These are phyloP conservation scores for Pseudopodoces humilis DNA, from an alignment of 2,113 vertebrate species.

Conservation along the genomic window DNA sequence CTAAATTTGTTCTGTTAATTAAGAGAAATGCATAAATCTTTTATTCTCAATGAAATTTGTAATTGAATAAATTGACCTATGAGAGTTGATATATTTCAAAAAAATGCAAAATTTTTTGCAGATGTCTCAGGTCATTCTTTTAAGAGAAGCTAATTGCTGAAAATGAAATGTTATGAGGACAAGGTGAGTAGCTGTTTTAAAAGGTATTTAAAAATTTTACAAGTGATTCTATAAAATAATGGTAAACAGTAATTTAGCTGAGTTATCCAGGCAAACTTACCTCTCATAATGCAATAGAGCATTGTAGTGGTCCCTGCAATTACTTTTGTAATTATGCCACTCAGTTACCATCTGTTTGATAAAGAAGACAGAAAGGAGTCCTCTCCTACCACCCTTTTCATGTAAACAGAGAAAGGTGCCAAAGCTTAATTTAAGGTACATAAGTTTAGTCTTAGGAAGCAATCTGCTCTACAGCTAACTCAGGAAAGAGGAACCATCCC, in stretches of 20 bases:
- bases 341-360: neutral
- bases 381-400: neutral
- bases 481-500: neutral
- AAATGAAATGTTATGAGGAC: neutral
- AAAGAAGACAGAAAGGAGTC: neutral
- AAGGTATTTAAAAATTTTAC: neutral
- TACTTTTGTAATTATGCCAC: neutral
- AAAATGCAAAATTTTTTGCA: conserved; percentile 47
- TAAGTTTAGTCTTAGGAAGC: neutral
- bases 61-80: conserved; percentile 80
- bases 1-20: conserved; percentile 78
- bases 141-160: neutral
- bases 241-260: neutral
- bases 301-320: neutral
- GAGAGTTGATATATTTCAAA: conserved; percentile 73
- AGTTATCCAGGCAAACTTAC: neutral
- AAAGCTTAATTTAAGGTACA: neutral
- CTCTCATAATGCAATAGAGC: neutral
- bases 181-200: neutral
- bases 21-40: conserved; percentile 81
- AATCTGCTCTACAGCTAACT: neutral
- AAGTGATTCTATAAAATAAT: neutral
- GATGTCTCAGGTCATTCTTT: conserved; percentile 22
- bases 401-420: neutral
- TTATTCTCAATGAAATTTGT: conserved; percentile 79